Evolutionary conservation across 1,140 invertebrate species (phyloP), one percentile per base, ranked within the genome.

Genomic region (Trichoplusia ni): DNA sequence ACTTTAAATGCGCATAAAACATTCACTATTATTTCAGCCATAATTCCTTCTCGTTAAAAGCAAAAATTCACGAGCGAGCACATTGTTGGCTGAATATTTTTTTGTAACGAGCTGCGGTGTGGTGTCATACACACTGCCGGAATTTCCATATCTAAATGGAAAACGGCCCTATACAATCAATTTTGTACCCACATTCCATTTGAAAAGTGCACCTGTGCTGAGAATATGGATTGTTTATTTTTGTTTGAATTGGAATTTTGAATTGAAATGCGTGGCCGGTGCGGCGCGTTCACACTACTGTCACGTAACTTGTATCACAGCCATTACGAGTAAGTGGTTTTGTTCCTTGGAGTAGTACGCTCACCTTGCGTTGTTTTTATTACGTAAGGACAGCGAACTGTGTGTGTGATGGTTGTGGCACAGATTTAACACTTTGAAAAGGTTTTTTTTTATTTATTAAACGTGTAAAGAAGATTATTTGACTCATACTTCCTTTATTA

Each of bases 131-230:
- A 84, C 79, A 82, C 75, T 70, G 70, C 65, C 69, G 56, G 72
- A 82, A 89, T 89, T 89, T 89, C 86, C 86, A 89, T 89, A 89
- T 89, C 82, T 89, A 89, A 89, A 89, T 89, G 86, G 86, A 82
- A 88, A 84, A 86, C 83, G 79, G 78, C 72, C 78, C 81, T 78
- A 77, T 77, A 85, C 81, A 86, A 89, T 89, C 86, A 84, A 86
- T 89, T 89, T 78, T 78, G 77, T 81, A 73, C 81, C 73, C 76
- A 80, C 81, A 86, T 86, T 81, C 82, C 77, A 83, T 88, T 86
- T 81, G 76, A 80, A 85, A 81, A 85, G 71, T 86, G 82, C 83
- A 86, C 83, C 84, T 86, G 83, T 75, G 80, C 69, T 77, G 70
- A 73, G 75, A 67, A 75, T 81, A 76, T 77, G 71, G 68, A 71